These are phyloP conservation scores for Caenorhabditis zanzibari DNA, from an alignment of 2,888 invertebrate species.

Conservation along the genomic window DNA sequence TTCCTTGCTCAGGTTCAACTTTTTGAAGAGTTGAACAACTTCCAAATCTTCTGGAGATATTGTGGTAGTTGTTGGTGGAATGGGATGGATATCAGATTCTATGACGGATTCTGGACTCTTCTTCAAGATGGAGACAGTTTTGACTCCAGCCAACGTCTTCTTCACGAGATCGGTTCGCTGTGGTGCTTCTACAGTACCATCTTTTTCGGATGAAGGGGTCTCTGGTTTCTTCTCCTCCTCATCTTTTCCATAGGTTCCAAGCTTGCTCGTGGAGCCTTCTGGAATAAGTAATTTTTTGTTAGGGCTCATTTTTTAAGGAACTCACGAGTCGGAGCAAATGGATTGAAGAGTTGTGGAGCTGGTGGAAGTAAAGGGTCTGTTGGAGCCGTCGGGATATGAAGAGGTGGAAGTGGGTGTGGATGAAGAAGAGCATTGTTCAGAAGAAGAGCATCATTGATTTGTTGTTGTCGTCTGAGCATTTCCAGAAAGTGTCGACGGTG, in stretches of 20 bases:
- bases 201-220: constrained; percentile 23
- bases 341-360: constrained; percentile 37
- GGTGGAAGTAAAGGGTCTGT: constrained; percentile 22
- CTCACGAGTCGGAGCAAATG: constrained; percentile 28
- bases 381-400: constrained; percentile 37
- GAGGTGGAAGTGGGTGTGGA: constrained; percentile 51
- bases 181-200: constrained; percentile 48
- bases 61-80: constrained; percentile 14
- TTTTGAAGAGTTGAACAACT: constrained; percentile 63
- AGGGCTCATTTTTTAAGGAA: too few relatives aligned
- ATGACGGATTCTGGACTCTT: constrained; percentile 18
- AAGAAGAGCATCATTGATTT: constrained; percentile 70
- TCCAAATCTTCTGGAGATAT: constrained; percentile 47
- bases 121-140: constrained; percentile 56
- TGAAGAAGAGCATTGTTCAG: constrained; percentile 68
- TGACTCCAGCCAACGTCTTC: constrained; percentile 56
- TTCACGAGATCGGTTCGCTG: constrained; percentile 24
- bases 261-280: constrained; percentile 54
- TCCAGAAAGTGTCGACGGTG: constrained; percentile 66
- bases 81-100: neutral
- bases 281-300: too few relatives aligned
- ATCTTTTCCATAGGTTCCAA: constrained; percentile 47
- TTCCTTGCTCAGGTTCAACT: constrained; percentile 65
- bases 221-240: constrained; percentile 23
- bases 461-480: constrained; percentile 69